Conservation (phyloP, 2,888 invertebrate species). For the Myathropa florea region DNA sequence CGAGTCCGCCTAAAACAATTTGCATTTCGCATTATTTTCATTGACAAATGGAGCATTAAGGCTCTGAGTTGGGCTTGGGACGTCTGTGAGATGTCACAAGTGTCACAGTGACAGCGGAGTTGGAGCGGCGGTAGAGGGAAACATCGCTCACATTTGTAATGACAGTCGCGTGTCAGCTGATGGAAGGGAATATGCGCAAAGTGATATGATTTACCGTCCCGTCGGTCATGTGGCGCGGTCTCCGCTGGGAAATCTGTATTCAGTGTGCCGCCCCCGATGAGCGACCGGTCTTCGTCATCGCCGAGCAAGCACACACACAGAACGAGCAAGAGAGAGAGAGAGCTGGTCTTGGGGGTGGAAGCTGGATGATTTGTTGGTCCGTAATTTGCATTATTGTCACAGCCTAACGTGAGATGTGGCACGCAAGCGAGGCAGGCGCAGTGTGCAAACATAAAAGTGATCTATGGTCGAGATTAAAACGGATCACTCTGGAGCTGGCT, state of each 20-base stretch:
- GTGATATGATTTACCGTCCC: slow-evolving; percentile 55
- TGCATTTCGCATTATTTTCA: slow-evolving; percentile 63
- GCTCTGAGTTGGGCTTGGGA: slow-evolving; percentile 29
- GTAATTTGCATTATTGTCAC: slow-evolving; percentile 66
- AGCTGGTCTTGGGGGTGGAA: slow-evolving; percentile 37
- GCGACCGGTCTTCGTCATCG: slow-evolving; percentile 34
- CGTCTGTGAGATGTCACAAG: slow-evolving; percentile 48
- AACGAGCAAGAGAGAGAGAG: not conserved
- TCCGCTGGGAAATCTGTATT: slow-evolving; percentile 36
- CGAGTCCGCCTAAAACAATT: slow-evolving; percentile 58
- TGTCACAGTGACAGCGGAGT: slow-evolving; percentile 54
- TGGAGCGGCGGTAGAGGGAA: slow-evolving; percentile 11
- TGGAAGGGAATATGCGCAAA: slow-evolving; percentile 49
- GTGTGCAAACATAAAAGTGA: slow-evolving; percentile 54
- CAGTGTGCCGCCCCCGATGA: slow-evolving; percentile 42
- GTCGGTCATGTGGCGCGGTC: slow-evolving; percentile 20
- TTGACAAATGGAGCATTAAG: slow-evolving; percentile 63
- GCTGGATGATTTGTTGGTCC: slow-evolving; percentile 58
- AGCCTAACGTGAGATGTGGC: slow-evolving; percentile 48
- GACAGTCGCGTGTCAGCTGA: slow-evolving; percentile 59
- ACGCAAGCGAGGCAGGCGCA: slow-evolving; percentile 34
- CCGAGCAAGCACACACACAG: not conserved
- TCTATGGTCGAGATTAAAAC: slow-evolving; percentile 37
- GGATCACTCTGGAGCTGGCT: slow-evolving; percentile 22
- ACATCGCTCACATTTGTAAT: slow-evolving; percentile 53